Evolutionary conservation across 2,888 invertebrate genomes (phyloP).

Genomic region (Lobophora halterata): DNA sequence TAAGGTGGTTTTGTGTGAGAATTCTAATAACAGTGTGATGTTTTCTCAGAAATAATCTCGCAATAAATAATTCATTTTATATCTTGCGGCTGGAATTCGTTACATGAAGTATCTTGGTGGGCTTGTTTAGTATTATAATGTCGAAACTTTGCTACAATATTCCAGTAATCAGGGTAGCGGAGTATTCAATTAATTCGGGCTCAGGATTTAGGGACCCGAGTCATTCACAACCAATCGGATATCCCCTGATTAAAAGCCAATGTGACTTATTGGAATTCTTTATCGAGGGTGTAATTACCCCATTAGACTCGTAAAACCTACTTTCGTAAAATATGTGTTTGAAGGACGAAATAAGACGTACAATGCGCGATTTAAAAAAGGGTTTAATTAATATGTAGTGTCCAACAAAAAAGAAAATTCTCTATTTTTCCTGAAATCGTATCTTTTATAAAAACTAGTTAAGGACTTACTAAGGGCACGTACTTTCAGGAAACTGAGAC

Average conservation of each 20-base stretch:
- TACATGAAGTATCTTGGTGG: background rate
- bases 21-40: conserved; percentile 6
- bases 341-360: too few species aligned
- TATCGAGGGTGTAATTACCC: background rate
- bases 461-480: conserved; percentile 19
- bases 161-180: conserved; percentile 37
- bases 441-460: conserved; percentile 15
- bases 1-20: conserved; percentile 5
- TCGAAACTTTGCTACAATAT: conserved; percentile 24
- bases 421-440: conserved; percentile 10
- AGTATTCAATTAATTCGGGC: conserved; percentile 39
- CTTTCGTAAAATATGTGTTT: background rate
- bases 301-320: background rate
- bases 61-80: conserved; percentile 2
- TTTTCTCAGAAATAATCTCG: conserved; percentile 6
- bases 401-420: too few species aligned
- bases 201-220: conserved; percentile 37
- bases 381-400: too few species aligned
- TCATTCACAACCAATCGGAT: conserved; percentile 41
- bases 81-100: background rate
- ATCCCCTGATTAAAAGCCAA: conserved; percentile 32
- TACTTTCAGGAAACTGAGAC: conserved; percentile 14
- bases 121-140: conserved; percentile 2
- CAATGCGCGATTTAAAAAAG: too few species aligned
- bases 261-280: conserved; percentile 35